These are phyloP conservation scores for Chloebia gouldiae DNA, from an alignment of 2,113 vertebrate genomes.

Conservation along the genomic window DNA sequence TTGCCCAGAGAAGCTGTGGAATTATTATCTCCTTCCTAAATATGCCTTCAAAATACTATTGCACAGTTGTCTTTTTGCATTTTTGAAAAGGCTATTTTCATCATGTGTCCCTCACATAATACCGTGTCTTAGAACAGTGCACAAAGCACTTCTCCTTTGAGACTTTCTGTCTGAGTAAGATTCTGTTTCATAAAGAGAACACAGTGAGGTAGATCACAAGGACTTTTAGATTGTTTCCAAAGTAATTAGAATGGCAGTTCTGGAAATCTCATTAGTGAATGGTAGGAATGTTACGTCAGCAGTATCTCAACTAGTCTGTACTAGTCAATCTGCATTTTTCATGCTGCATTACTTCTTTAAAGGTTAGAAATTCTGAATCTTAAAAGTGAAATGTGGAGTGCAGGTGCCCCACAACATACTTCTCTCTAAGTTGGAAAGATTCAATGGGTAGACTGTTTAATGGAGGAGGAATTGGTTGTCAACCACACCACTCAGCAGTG, in stretches of 20 bases:
- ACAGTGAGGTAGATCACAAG: background rate
- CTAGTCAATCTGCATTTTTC: background rate
- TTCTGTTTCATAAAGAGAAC: background rate
- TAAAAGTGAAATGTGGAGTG: background rate
- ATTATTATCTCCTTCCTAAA: background rate
- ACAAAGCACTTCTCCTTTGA: background rate
- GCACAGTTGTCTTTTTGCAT: background rate
- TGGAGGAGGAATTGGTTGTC: background rate
- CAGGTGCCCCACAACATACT: background rate
- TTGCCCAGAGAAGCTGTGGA: background rate
- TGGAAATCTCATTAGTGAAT: slow-evolving; percentile 2
- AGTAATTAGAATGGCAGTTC: slow-evolving; percentile 45
- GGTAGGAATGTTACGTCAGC: background rate
- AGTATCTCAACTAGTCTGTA: background rate
- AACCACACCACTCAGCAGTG: no score
- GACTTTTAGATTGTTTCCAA: slow-evolving; percentile 1
- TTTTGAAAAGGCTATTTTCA: background rate
- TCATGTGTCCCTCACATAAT: background rate
- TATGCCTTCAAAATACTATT: background rate
- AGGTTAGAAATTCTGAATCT: background rate
- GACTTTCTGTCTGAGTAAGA: background rate
- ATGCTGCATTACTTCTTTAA: background rate
- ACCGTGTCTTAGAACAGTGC: background rate
- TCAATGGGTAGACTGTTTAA: background rate
- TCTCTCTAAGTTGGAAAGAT: background rate